phyloP scores from a whole-genome alignment of 2,888 invertebrate genomes.

The Platypus cylindrus region DNA sequence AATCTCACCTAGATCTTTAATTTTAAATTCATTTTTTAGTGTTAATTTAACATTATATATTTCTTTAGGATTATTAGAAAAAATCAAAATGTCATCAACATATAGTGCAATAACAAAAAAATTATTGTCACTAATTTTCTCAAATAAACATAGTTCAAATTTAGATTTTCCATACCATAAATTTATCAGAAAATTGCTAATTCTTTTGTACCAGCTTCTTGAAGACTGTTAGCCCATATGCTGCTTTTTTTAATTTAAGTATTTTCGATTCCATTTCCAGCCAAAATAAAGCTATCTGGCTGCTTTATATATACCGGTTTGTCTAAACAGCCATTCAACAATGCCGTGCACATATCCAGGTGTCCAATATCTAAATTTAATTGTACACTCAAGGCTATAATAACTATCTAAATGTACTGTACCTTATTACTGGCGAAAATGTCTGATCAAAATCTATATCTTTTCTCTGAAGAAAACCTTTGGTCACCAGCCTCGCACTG shows the following conservation, averaged over 20 bases:
- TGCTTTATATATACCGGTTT: conserved; percentile 8
- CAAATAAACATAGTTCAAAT: conserved; percentile 4
- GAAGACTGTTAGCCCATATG: conserved; percentile 8
- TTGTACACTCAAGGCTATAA: conserved; percentile 2
- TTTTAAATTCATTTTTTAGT: conserved; percentile 1
- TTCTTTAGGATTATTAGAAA: conserved; percentile 9
- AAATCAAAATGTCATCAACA: no score
- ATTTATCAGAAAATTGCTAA: conserved; percentile 3
- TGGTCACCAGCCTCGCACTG: conserved; percentile 13
- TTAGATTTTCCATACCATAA: conserved; percentile 4
- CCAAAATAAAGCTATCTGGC: conserved; percentile 7
- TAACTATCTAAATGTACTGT: conserved; percentile 1
- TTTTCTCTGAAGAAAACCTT: conserved; percentile 10
- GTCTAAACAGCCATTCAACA: conserved; percentile 10
- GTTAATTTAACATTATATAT: conserved; percentile 1
- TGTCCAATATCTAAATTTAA: conserved; percentile 5
- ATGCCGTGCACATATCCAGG: conserved; percentile 11
- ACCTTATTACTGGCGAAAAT: background rate
- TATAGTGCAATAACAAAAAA: conserved; percentile 8
- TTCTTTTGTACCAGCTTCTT: conserved; percentile 4
- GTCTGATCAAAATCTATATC: conserved; percentile 5
- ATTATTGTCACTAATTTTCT: no score
- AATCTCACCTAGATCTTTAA: background rate
- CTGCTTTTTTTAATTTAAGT: conserved; percentile 2
- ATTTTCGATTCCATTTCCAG: background rate